These are phyloP conservation scores for Crotalus viridis DNA, from an alignment of 2,113 vertebrate species.

Conservation along the genomic window DNA sequence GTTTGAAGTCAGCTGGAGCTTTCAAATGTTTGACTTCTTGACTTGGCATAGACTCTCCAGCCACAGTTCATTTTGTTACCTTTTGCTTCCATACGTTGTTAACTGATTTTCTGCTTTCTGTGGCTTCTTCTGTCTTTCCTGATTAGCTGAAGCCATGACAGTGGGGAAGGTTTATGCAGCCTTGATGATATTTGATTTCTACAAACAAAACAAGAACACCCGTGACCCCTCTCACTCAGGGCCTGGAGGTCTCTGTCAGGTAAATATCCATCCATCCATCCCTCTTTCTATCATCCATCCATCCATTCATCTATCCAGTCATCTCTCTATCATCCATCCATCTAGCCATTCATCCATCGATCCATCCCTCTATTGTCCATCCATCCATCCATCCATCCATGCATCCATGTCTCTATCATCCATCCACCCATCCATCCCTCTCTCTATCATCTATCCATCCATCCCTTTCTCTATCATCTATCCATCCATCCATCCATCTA, in stretches of 20 bases:
- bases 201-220: conserved; percentile 89
- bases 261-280: conserved; percentile 30
- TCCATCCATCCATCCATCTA: too few species aligned
- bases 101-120: fast-evolving
- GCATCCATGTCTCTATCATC: too few species aligned
- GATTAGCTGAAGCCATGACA: conserved; percentile 89
- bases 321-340: too few species aligned
- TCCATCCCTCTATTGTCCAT: too few species aligned
- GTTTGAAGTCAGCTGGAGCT: neutral
- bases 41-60: neutral
- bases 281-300: too few species aligned
- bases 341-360: too few species aligned
- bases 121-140: neutral
- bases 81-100: fast-evolving
- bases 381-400: too few species aligned
- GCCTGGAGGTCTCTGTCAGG: conserved; percentile 73
- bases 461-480: neutral
- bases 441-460: neutral
- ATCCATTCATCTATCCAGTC: too few species aligned
- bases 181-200: conserved; percentile 97
- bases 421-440: too few species aligned
- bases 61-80: neutral
- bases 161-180: conserved; percentile 96
- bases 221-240: conserved; percentile 82
- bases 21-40: neutral